phyloP scores from a whole-genome alignment of 2,797 vertebrate species.

The Tenualosa ilisha region DNA sequence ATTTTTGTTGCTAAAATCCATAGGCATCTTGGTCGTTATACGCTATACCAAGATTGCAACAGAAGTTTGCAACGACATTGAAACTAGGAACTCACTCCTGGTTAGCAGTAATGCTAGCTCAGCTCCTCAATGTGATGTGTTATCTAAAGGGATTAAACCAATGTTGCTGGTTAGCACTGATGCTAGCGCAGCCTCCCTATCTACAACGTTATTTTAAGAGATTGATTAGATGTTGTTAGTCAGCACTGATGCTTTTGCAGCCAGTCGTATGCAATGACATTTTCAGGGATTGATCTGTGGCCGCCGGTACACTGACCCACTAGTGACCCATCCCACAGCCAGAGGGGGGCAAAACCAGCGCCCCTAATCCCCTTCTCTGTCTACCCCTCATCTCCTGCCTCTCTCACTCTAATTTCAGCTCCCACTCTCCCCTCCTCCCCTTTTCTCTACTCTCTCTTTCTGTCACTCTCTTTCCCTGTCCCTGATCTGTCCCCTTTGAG shows the following conservation, averaged over 20 bases:
- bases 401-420: too few species aligned
- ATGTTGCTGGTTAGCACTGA: neutral
- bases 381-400: too few species aligned
- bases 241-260: neutral
- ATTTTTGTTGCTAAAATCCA: too few species aligned
- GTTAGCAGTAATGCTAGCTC: too few species aligned
- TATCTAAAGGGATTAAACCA: too few species aligned
- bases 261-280: neutral
- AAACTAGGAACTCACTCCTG: too few species aligned
- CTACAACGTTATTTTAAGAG: neutral
- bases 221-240: neutral
- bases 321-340: neutral
- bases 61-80: too few species aligned
- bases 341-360: neutral
- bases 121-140: too few species aligned
- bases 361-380: neutral
- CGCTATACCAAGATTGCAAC: too few species aligned
- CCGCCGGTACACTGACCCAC: neutral
- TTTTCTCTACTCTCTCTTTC: too few species aligned
- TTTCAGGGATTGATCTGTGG: neutral
- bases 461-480: neutral
- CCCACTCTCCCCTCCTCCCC: too few species aligned
- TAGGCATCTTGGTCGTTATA: too few species aligned
- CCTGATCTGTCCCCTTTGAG: neutral
- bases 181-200: neutral